Conservation (phyloP, 2,888 invertebrate genomes). For the Lagria hirta region DNA sequence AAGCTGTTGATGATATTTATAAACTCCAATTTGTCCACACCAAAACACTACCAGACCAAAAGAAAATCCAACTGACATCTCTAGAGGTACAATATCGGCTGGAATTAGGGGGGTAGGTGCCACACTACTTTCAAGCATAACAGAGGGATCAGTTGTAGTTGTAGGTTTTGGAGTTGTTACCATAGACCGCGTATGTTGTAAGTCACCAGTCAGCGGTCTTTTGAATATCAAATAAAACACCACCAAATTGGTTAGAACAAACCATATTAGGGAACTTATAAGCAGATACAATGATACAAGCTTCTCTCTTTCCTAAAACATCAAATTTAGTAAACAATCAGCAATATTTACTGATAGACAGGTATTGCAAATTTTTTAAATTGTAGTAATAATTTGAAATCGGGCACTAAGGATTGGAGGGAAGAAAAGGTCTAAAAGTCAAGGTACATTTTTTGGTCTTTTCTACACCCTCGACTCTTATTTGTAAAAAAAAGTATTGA, state of each 20-base stretch:
- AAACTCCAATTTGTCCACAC: constrained; percentile 16
- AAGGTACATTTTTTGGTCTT: too few species aligned
- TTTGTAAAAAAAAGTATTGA: too few species aligned
- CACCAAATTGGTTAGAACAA: constrained; percentile 8
- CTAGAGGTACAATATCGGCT: constrained; percentile 7
- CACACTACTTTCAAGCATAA: background rate
- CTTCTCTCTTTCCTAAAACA: constrained; percentile 11
- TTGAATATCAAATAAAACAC: constrained; percentile 11
- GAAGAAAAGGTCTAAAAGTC: too few species aligned
- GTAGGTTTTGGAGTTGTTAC: background rate
- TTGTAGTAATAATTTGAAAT: too few species aligned
- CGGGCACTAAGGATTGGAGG: too few species aligned
- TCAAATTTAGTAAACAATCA: too few species aligned
- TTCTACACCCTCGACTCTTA: too few species aligned
- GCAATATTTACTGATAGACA: too few species aligned
- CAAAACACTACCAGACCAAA: constrained; percentile 7
- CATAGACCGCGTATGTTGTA: background rate
- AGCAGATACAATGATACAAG: constrained; percentile 12
- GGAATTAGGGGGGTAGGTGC: constrained; percentile 3
- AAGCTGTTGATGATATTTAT: constrained; percentile 12
- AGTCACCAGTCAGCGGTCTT: constrained; percentile 1
- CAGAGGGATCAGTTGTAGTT: background rate
- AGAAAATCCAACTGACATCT: constrained; percentile 10
- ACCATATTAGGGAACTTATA: constrained; percentile 13
- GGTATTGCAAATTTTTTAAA: too few species aligned